These are phyloP conservation scores for Blastomussa wellsi DNA, from an alignment of 92 coral and sea anemone genomes.

Conservation along the genomic window DNA sequence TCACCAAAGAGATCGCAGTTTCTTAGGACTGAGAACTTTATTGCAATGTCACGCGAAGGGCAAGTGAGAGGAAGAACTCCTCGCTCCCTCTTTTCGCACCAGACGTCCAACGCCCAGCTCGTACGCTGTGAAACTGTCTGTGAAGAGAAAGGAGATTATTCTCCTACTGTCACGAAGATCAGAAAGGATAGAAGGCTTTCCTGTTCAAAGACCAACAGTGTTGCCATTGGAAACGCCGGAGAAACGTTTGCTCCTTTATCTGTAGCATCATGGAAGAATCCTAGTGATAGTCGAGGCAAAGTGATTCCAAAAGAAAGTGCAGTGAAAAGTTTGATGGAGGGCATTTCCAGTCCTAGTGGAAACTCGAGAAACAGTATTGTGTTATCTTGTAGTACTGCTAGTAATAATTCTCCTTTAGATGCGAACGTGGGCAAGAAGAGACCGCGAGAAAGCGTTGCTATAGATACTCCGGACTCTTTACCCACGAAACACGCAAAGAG, in stretches of 20 bases:
- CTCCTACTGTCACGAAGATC: neutral
- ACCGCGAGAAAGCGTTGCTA: slow-evolving; percentile 21
- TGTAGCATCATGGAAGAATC: neutral
- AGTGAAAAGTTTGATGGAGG: neutral
- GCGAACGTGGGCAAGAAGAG: neutral
- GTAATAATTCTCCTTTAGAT: neutral
- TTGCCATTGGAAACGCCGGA: neutral
- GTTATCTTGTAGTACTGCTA: neutral
- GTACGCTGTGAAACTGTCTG: neutral
- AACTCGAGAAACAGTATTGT: neutral
- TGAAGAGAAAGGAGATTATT: neutral
- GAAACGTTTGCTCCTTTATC: neutral
- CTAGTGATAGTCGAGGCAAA: neutral
- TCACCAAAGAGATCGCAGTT: neutral
- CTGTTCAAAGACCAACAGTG: neutral
- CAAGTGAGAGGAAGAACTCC: neutral
- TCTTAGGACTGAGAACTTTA: neutral
- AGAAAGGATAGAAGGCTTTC: neutral
- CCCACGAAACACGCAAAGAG: slow-evolving; percentile 29
- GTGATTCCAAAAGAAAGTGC: neutral
- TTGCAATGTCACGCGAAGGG: neutral
- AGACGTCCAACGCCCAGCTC: neutral
- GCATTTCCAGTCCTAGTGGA: neutral
- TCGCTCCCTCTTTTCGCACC: neutral
- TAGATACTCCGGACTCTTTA: slow-evolving; percentile 13